Conservation (phyloP, 2,888 invertebrate genomes). For the Sussaba pulchella region DNA sequence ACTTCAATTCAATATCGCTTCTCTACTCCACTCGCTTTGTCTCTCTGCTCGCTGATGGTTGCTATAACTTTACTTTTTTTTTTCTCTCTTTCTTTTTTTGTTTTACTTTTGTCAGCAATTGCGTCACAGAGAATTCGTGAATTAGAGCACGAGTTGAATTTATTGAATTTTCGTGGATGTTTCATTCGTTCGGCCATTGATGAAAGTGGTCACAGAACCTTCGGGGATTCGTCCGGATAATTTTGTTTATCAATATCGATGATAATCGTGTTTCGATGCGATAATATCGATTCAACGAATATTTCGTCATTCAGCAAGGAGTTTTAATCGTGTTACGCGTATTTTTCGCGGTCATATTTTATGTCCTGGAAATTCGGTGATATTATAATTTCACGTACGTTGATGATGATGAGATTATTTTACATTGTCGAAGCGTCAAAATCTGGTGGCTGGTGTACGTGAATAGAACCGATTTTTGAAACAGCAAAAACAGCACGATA, state of each 20-base stretch:
- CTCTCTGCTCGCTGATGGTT: background rate
- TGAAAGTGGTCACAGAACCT: background rate
- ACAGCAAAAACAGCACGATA: no score
- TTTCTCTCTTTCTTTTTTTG: background rate
- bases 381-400: no score
- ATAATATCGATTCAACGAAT: background rate
- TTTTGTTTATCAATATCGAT: no score
- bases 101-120: background rate
- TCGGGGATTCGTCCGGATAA: no score
- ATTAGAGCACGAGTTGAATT: background rate
- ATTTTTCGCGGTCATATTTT: background rate
- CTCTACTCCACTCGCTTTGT: background rate
- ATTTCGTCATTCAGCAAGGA: background rate
- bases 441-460: no score
- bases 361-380: no score
- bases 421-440: no score
- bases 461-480: no score
- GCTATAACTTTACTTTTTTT: background rate
- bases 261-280: background rate
- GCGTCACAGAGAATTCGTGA: background rate
- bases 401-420: no score
- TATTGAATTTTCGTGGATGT: background rate
- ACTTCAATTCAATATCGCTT: background rate
- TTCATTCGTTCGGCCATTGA: background rate
- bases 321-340: background rate